Conservation (phyloP, 2,797 vertebrate species). For the Channallabes apus region DNA sequence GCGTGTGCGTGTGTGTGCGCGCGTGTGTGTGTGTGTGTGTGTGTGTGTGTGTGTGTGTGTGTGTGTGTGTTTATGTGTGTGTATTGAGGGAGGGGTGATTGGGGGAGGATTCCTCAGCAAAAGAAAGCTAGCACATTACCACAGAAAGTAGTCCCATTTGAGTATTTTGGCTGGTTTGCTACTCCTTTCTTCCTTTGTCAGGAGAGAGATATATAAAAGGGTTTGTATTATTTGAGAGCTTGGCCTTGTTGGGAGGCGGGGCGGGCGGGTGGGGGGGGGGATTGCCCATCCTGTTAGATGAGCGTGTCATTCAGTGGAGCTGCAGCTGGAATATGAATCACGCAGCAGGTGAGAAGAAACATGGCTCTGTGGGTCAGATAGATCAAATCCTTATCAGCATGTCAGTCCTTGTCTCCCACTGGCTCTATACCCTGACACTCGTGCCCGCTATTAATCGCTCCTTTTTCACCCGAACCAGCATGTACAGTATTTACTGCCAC, state of each 20-base stretch:
- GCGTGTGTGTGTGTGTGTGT: constrained; percentile 3
- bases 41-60: constrained; percentile 15
- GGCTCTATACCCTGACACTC: constrained; percentile 44
- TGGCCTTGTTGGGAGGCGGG: not conserved
- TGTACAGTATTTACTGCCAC: constrained; percentile 41
- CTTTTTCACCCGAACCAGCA: constrained; percentile 42
- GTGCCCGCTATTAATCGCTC: constrained; percentile 43
- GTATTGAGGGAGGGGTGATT: constrained; percentile 37
- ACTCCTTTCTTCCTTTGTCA: not conserved
- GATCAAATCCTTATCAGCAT: constrained; percentile 59
- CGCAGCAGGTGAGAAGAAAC: constrained; percentile 39
- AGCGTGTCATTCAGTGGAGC: constrained; percentile 1
- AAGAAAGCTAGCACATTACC: constrained; percentile 35
- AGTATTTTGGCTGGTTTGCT: constrained; percentile 37
- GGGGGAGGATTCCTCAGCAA: constrained; percentile 46
- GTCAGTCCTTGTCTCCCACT: constrained; percentile 53
- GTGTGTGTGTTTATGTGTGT: constrained; percentile 3
- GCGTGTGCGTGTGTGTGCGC: no score
- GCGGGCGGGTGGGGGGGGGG: no score
- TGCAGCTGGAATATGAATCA: constrained; percentile 51
- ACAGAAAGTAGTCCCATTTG: constrained; percentile 43
- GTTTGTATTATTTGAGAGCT: not conserved
- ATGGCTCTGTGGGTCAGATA: constrained; percentile 53
- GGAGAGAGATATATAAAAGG: not conserved
- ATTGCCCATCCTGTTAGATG: constrained; percentile 20